Conservation (phyloP, 2,797 vertebrate genomes). For the Chlorospingus semifuscus region DNA sequence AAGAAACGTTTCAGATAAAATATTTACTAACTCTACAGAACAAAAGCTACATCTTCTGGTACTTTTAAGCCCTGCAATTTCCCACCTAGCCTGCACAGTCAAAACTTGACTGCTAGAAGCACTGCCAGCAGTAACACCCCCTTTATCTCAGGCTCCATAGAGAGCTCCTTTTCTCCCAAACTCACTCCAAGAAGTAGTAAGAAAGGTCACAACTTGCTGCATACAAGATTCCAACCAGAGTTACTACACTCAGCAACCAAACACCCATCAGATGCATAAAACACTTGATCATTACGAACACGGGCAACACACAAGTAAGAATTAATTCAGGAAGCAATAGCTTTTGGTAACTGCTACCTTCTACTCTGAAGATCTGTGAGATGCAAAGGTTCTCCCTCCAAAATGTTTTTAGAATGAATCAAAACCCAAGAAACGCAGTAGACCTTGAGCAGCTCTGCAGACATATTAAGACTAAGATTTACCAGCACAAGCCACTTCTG, state of each 20-base stretch:
- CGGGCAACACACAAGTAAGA: neutral
- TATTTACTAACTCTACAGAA: neutral
- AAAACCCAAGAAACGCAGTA: neutral
- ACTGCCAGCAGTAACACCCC: neutral
- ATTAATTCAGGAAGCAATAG: neutral
- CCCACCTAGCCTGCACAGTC: neutral
- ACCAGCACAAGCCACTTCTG: neutral
- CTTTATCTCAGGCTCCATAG: neutral
- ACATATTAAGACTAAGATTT: neutral
- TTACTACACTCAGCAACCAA: neutral
- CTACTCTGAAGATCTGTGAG: neutral
- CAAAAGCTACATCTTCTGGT: neutral
- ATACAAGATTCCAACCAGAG: neutral
- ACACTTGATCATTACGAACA: neutral
- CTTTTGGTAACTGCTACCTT: neutral
- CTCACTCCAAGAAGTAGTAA: neutral
- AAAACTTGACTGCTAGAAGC: neutral
- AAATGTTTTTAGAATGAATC: neutral
- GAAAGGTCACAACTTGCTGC: neutral
- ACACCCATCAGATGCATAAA: accelerated
- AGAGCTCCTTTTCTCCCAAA: neutral
- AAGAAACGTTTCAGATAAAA: neutral
- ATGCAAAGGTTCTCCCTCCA: neutral
- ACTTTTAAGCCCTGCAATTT: neutral
- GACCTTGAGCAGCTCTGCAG: neutral